A percentile compares a stretch with the other conserved stretches of the same genome.
Conservation (phyloP, 2,888 invertebrate genomes). For the Pammene aurita region DNA sequence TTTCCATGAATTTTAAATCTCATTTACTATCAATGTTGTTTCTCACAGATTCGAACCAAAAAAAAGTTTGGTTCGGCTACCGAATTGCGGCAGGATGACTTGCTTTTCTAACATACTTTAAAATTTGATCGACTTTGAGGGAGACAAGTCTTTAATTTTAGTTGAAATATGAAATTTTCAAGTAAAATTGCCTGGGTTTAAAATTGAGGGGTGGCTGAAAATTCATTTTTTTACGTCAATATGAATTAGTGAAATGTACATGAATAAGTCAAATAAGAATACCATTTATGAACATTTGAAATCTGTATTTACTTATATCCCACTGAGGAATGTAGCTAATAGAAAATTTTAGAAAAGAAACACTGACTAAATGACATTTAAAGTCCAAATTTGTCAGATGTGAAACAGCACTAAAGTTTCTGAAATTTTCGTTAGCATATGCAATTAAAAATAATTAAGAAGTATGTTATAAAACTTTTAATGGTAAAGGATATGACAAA, state of each 20-base stretch:
- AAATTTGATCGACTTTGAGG: conserved; percentile 28
- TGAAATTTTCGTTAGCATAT: background rate
- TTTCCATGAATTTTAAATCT: conserved; percentile 58
- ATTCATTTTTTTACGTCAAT: background rate
- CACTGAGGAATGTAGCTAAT: no score
- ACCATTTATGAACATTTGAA: no score
- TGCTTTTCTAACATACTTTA: conserved; percentile 35
- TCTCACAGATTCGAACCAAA: conserved; percentile 60
- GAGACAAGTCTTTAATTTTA: conserved; percentile 19
- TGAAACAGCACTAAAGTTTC: conserved; percentile 2
- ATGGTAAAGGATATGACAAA: conserved; percentile 32
- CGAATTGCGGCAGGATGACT: conserved; percentile 43
- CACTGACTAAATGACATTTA: no score
- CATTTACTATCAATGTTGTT: conserved; percentile 59
- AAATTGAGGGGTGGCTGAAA: background rate
- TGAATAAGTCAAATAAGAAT: no score
- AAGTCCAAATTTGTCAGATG: background rate
- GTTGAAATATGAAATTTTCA: background rate
- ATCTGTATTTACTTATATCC: no score
- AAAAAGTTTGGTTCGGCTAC: conserved; percentile 48
- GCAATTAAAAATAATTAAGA: conserved; percentile 6
- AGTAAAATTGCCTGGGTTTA: background rate
- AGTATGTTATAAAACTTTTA: conserved; percentile 15
- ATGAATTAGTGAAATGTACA: no score
- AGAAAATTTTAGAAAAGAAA: no score